Evolutionary conservation across 2,888 invertebrate species (phyloP).

Genomic region (Molorchus minor): DNA sequence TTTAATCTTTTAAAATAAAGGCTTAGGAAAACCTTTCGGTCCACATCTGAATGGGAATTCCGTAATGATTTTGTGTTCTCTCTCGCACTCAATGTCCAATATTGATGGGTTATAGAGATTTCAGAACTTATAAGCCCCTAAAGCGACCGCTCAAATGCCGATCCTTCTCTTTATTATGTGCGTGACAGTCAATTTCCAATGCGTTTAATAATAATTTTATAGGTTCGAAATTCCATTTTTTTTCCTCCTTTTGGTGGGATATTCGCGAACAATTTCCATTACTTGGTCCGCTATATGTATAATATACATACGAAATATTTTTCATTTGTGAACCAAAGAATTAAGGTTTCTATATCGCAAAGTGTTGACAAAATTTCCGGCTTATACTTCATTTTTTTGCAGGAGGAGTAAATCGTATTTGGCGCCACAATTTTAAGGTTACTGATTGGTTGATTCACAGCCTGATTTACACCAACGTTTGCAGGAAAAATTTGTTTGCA

Average conservation of each 20-base stretch:
- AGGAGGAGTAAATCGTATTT: too few species aligned
- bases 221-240: not conserved
- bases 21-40: constrained; percentile 6
- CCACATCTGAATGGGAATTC: constrained; percentile 37
- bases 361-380: too few species aligned
- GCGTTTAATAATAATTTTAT: constrained; percentile 20
- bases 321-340: too few species aligned
- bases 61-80: constrained; percentile 39
- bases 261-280: not conserved
- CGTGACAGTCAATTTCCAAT: constrained; percentile 45
- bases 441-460: too few species aligned
- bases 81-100: constrained; percentile 38
- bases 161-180: constrained; percentile 48
- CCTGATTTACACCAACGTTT: too few species aligned
- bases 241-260: not conserved
- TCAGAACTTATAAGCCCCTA: constrained; percentile 43
- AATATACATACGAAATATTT: too few species aligned
- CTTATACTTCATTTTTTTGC: too few species aligned
- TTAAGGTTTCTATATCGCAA: too few species aligned
- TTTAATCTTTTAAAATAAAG: constrained; percentile 24
- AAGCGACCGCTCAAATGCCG: constrained; percentile 43
- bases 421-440: too few species aligned
- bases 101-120: constrained; percentile 46
- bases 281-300: too few species aligned
- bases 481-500: too few species aligned